Conservation (phyloP, 2,888 invertebrate species). For the Nephrotoma flavescens region DNA sequence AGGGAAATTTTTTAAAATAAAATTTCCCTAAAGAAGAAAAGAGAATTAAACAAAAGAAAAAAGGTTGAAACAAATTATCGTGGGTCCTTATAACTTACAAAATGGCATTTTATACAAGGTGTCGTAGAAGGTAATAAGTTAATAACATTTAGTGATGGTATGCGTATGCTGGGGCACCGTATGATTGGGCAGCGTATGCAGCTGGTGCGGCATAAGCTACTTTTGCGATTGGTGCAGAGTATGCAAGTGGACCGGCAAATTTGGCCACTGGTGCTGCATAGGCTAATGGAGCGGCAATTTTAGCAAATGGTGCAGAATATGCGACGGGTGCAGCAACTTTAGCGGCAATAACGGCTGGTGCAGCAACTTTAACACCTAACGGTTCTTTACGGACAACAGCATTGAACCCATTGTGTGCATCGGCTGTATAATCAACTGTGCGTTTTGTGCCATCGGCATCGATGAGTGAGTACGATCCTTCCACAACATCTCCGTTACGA, state of each 20-base stretch:
- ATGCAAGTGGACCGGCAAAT: conserved; percentile 7
- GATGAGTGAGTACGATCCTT: conserved; percentile 29
- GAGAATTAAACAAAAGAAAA: not conserved
- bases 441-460: conserved; percentile 41
- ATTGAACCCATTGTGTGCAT: conserved; percentile 20
- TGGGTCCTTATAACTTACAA: not conserved
- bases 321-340: conserved; percentile 5
- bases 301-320: not conserved
- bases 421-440: conserved; percentile 37
- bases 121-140: not conserved
- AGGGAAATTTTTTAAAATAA: not conserved
- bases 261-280: conserved; percentile 9
- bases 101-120: not conserved
- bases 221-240: conserved; percentile 9
- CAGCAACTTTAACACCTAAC: conserved; percentile 20
- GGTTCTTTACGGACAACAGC: conserved; percentile 26
- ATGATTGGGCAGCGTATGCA: conserved; percentile 3
- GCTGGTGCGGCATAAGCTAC: conserved; percentile 10
- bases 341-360: conserved; percentile 13
- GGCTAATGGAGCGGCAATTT: conserved; percentile 9
- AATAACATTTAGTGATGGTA: not conserved
- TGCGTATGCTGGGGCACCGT: conserved; percentile 8
- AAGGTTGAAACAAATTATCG: not conserved
- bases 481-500: conserved; percentile 40
- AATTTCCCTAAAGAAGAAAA: not conserved